phyloP scores from a whole-genome alignment of 2,888 invertebrate genomes.

The Drosophila basisetae region DNA sequence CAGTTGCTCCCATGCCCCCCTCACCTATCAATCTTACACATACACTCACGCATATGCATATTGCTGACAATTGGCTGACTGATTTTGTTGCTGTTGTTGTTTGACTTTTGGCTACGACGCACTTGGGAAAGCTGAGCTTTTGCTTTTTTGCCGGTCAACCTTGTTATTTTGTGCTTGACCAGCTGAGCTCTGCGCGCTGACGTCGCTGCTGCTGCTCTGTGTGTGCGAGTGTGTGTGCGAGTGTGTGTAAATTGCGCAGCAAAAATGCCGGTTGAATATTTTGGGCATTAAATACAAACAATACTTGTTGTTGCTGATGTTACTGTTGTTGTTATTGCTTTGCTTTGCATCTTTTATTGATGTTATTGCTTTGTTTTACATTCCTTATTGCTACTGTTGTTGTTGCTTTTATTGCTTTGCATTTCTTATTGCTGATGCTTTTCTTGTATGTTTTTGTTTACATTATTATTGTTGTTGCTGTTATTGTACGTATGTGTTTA shows the following conservation, averaged over 20 bases:
- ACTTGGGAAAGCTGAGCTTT: constrained; percentile 77
- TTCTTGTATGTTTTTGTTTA: neutral
- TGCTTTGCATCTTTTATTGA: constrained; percentile 5
- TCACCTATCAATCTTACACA: neutral
- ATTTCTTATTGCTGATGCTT: neutral
- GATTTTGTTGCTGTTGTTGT: constrained; percentile 23
- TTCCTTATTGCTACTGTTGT: neutral
- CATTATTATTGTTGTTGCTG: neutral
- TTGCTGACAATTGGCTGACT: constrained; percentile 22
- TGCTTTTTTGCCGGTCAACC: constrained; percentile 49
- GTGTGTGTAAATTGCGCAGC: constrained; percentile 71
- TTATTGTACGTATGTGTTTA: neutral
- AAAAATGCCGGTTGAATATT: constrained; percentile 66
- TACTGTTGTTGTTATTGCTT: constrained; percentile 13
- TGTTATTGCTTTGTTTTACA: constrained; percentile 8
- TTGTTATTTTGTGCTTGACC: constrained; percentile 67
- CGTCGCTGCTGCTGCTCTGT: constrained; percentile 10
- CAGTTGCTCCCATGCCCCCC: constrained; percentile 18
- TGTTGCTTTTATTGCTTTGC: constrained; percentile 3
- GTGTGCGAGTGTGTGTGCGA: constrained; percentile 8
- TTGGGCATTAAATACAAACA: constrained; percentile 43
- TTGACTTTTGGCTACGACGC: constrained; percentile 57
- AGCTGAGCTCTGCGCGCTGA: constrained; percentile 56
- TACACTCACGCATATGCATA: neutral
- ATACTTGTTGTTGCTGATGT: constrained; percentile 15